Evolutionary conservation across 1,140 invertebrate species (phyloP).

Genomic region (Aplysia californica): DNA sequence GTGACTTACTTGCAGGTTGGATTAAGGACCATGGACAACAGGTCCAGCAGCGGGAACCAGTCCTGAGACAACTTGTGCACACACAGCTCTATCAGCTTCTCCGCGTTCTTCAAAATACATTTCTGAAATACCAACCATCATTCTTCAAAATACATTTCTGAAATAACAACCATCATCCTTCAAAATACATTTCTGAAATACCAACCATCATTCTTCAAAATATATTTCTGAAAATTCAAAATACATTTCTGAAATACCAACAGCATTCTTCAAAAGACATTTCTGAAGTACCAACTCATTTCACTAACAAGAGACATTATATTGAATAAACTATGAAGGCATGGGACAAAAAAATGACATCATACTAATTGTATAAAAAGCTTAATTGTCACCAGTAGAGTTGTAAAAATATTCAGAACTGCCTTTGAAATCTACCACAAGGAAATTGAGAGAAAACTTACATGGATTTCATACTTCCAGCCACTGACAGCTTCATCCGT

Average conservation of each 20-base stretch:
- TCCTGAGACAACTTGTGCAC: constrained; percentile 91
- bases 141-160: constrained; percentile 90
- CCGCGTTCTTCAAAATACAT: constrained; percentile 93
- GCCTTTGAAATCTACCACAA: too few species aligned
- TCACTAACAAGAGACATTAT: too few species aligned
- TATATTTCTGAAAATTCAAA: too few species aligned
- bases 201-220: constrained; percentile 90
- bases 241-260: constrained; percentile 75
- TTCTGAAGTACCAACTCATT: too few species aligned
- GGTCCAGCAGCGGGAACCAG: constrained; percentile 92
- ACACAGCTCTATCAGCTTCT: constrained; percentile 91
- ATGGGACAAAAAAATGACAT: too few species aligned
- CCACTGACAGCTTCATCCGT: constrained; percentile 98
- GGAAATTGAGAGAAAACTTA: too few species aligned
- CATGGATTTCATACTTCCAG: constrained; percentile 97
- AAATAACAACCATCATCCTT: constrained; percentile 81
- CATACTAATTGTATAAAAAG: too few species aligned
- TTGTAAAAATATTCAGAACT: too few species aligned
- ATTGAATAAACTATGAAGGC: too few species aligned
- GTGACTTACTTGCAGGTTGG: constrained; percentile 87
- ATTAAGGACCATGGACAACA: constrained; percentile 93
- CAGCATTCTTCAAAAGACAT: too few species aligned
- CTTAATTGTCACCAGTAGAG: too few species aligned
- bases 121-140: constrained; percentile 74
- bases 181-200: constrained; percentile 82